Percentiles rank a stretch among this genome's conserved stretches.
These are phyloP conservation scores for Harpagoxenus sublaevis DNA, from an alignment of 2,888 invertebrate genomes.

Conservation along the genomic window DNA sequence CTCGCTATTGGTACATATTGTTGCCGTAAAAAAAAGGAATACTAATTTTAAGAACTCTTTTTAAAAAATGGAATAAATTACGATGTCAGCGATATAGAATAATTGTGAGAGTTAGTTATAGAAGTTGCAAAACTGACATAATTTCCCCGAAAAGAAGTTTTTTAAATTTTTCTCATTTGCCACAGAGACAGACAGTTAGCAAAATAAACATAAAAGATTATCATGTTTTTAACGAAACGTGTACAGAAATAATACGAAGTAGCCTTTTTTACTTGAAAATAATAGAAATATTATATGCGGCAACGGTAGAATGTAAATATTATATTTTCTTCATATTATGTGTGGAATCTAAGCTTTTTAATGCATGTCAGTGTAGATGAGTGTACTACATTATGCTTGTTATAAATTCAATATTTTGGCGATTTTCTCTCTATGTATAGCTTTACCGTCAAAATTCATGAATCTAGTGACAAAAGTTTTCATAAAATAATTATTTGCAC, in stretches of 20 bases:
- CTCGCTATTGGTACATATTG: background rate
- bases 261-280: background rate
- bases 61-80: background rate
- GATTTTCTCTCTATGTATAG: background rate
- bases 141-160: conserved; percentile 1
- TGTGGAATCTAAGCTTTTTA: background rate
- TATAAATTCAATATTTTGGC: background rate
- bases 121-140: background rate
- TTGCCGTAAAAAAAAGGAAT: background rate
- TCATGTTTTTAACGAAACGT: background rate
- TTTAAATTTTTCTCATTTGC: background rate
- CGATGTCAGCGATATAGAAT: background rate
- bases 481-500: too few relatives aligned
- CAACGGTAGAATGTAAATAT: background rate
- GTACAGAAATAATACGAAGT: background rate
- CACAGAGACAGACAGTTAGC: background rate
- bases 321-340: background rate
- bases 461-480: too few relatives aligned
- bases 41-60: background rate
- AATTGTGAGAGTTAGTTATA: background rate
- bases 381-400: background rate
- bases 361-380: background rate
- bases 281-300: background rate
- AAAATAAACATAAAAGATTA: background rate
- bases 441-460: too few relatives aligned